phyloP scores from a whole-genome alignment of 2,797 vertebrate species.

The Tarsius wallacei region DNA sequence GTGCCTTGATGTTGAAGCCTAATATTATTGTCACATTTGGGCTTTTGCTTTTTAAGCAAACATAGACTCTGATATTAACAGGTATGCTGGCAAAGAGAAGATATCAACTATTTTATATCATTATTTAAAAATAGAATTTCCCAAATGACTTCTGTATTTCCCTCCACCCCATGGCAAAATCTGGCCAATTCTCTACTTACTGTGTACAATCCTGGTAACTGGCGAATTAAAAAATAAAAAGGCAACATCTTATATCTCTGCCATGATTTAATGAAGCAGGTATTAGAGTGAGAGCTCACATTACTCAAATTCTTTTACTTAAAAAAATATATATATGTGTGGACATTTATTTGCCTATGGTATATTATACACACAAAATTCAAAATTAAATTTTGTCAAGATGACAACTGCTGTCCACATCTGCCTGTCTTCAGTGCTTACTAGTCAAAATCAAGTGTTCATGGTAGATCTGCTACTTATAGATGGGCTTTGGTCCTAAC shows the following conservation, averaged over 20 bases:
- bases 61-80: slow-evolving; percentile 80
- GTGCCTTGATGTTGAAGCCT: slow-evolving; percentile 64
- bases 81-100: slow-evolving; percentile 31
- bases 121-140: slow-evolving; percentile 81
- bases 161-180: not conserved
- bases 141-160: slow-evolving; percentile 38
- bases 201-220: slow-evolving; percentile 29
- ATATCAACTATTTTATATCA: not conserved
- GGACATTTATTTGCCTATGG: slow-evolving; percentile 1
- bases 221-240: slow-evolving; percentile 38
- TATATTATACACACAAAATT: slow-evolving; percentile 54
- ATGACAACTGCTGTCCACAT: slow-evolving; percentile 25
- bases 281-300: not conserved
- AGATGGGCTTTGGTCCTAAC: not conserved
- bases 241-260: not conserved
- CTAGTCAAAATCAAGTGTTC: slow-evolving; percentile 25
- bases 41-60: slow-evolving; percentile 28
- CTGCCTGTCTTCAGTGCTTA: slow-evolving; percentile 43
- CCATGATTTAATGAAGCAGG: slow-evolving; percentile 5
- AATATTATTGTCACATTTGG: slow-evolving; percentile 76
- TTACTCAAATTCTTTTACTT: slow-evolving; percentile 35
- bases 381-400: slow-evolving; percentile 36
- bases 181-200: not conserved
- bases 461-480: slow-evolving; percentile 1
- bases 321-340: not conserved